phyloP scores from a whole-genome alignment of 2,797 vertebrate species.

The Pyrrhura leucotis region DNA sequence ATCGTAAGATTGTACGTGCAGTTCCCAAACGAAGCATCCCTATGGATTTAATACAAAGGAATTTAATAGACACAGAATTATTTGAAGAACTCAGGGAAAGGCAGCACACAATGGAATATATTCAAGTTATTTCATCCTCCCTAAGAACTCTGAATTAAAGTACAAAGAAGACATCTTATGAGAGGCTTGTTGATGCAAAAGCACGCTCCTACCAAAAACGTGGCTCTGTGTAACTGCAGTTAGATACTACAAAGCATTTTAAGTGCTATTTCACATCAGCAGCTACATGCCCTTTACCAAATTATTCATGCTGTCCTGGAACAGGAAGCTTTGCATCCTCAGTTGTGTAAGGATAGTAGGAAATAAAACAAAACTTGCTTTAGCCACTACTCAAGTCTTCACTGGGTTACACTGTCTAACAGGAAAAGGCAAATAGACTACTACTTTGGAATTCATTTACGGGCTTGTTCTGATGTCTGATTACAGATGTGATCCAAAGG shows the following conservation, averaged over 20 bases:
- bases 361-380: background rate
- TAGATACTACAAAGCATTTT: background rate
- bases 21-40: slow-evolving; percentile 95
- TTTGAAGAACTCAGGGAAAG: background rate
- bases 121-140: background rate
- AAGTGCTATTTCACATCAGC: background rate
- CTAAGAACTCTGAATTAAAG: background rate
- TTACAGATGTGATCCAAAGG: background rate
- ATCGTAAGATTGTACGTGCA: slow-evolving; percentile 92
- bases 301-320: background rate
- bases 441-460: background rate
- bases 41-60: slow-evolving; percentile 69
- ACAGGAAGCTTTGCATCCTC: background rate
- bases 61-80: slow-evolving; percentile 21
- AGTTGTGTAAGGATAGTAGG: background rate
- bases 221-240: background rate
- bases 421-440: background rate
- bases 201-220: background rate
- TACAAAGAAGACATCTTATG: background rate
- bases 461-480: background rate
- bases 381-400: background rate
- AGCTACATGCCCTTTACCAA: background rate
- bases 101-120: background rate
- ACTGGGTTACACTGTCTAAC: background rate
- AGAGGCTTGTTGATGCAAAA: background rate